A percentile compares a stretch with the other conserved stretches of the same genome.
phyloP scores from a whole-genome alignment of 1,140 invertebrate genomes.

The Melanaphis sacchari region DNA sequence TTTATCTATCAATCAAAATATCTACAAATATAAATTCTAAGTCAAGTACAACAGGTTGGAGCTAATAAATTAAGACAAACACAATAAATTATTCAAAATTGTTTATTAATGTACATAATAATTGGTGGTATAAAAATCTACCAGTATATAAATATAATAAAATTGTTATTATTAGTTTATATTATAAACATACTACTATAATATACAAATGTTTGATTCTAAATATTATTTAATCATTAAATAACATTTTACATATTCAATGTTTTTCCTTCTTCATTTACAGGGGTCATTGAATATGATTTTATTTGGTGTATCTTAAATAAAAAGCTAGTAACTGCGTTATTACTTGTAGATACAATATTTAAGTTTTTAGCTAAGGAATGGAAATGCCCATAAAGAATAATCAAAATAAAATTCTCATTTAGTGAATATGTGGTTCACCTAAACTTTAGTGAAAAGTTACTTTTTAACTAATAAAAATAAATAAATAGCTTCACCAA shows the following conservation, averaged over 20 bases:
- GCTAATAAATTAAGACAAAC: background rate
- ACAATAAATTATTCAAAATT: constrained; percentile 39
- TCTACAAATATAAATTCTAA: background rate
- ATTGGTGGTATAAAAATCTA: constrained; percentile 49
- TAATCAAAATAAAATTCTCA: background rate
- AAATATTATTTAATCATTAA: constrained; percentile 31
- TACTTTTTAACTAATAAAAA: background rate
- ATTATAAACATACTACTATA: constrained; percentile 6
- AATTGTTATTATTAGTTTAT: constrained; percentile 42
- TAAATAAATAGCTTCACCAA: background rate
- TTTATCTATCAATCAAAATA: background rate
- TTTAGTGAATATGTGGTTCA: background rate
- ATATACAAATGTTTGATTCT: constrained; percentile 34
- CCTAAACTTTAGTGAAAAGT: background rate
- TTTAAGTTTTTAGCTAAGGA: background rate
- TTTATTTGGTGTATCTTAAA: background rate
- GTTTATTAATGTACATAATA: constrained; percentile 48
- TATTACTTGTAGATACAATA: background rate
- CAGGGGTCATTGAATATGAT: background rate
- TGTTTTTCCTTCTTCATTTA: background rate
- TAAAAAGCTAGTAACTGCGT: background rate
- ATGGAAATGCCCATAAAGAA: constrained; percentile 29
- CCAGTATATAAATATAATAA: constrained; percentile 50
- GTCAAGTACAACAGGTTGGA: background rate
- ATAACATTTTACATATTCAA: constrained; percentile 20